Base-by-base conservation (phyloP, 2,888 invertebrate genomes). In the Chaetoderma sp. region DNA sequence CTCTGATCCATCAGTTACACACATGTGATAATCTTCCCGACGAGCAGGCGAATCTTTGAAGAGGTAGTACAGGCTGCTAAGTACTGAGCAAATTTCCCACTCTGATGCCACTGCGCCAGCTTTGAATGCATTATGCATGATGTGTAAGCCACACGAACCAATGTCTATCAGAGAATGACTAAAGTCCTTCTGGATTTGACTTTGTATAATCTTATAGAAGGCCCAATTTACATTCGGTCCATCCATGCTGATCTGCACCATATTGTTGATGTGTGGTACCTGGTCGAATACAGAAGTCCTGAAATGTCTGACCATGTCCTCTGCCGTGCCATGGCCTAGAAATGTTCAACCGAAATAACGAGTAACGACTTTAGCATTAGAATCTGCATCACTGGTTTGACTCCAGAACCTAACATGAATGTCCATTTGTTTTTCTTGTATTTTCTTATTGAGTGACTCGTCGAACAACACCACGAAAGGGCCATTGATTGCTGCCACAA, bases 41-140 rank as follows among this genome's bases (percentile, higher is more conserved):
- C 78, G 70, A 32, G 77, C 71, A 42, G 82, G 77, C 8, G 72
- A 67, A 60, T 82, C 73, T 57, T 81, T 76, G 54, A 82, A 82
- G 5, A 82, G 62, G 49, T 75, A 71, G 47, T 77, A 78, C n/a
- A 73, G n/a, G 42, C 73, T 67, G 23, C 62, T 56, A 25, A 83
- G 69, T 57, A 79, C 72, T 50, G 56, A 47, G 5, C 64, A 60
- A 27, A 81, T 25, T 13, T 49, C 56, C 72, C 72, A 72, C 50
- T 44, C 61, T 16, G 68, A 61, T 23, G 63, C 58, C 18, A 42
- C 55, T 27, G 42, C 47, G 4, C 68, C 70, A 23, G 63, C 30
- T 52, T 73, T 73, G 54, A 72, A 73, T n/a, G 54, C 49, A 42
- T 73, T 74, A 47, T 75, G 74, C n/a, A 75, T 60, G 23, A 61